These are phyloP conservation scores for Alosa sapidissima DNA, from an alignment of 2,797 vertebrate genomes.

Conservation along the genomic window DNA sequence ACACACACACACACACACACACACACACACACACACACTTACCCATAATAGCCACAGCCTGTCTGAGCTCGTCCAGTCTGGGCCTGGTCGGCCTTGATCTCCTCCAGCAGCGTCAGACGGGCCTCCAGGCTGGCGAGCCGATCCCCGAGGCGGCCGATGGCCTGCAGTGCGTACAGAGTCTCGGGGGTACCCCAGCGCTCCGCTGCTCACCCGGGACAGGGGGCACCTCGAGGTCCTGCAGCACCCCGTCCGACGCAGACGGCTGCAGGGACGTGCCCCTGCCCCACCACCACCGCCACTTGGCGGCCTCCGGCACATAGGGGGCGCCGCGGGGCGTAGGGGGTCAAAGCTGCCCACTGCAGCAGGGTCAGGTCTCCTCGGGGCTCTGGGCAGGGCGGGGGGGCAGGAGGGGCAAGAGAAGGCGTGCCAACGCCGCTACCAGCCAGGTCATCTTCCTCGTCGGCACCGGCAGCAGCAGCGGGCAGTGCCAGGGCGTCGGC, in stretches of 20 bases:
- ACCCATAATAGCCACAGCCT: not conserved
- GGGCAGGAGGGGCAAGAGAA: not conserved
- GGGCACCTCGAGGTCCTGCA: not conserved
- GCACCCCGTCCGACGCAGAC: not conserved
- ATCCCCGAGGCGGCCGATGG: constrained; percentile 58
- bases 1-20: no score
- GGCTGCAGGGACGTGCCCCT: not conserved
- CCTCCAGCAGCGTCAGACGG: constrained; percentile 61
- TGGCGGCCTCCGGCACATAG: not conserved
- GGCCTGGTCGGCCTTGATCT: constrained; percentile 54
- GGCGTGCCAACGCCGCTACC: not conserved
- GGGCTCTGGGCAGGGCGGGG: not conserved
- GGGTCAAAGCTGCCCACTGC: not conserved
- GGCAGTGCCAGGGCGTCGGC: not conserved
- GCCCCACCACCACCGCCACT: not conserved
- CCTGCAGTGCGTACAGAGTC: constrained; percentile 60
- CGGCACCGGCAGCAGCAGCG: not conserved
- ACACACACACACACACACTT: no score
- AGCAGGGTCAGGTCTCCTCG: not conserved
- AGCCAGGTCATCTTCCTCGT: not conserved
- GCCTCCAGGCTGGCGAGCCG: constrained; percentile 63
- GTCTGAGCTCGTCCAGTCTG: constrained; percentile 52
- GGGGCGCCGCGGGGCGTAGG: not conserved
- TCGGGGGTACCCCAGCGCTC: constrained; percentile 49
- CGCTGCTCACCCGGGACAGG: constrained; percentile 28